Conservation (phyloP, 2,888 invertebrate species). For the Coelopa pilipes region DNA sequence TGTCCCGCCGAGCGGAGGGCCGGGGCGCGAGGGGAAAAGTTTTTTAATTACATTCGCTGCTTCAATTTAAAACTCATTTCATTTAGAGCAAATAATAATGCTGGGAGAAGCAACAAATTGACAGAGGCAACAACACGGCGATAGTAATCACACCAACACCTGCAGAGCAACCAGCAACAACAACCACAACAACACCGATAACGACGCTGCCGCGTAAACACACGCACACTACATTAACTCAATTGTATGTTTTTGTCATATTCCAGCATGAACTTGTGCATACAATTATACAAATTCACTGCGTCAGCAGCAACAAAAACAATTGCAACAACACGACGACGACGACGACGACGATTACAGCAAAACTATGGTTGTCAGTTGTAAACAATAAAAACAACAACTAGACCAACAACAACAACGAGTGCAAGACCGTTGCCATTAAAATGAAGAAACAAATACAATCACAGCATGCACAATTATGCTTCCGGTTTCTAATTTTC, state of each 20-base stretch:
- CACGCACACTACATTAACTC: constrained; percentile 43
- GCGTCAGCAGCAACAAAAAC: constrained; percentile 8
- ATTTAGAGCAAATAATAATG: constrained; percentile 18
- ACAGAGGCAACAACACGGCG: constrained; percentile 6
- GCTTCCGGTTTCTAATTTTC: constrained; percentile 38
- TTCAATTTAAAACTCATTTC: constrained; percentile 29
- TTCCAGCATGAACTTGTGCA: constrained; percentile 6
- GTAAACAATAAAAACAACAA: too few relatives aligned
- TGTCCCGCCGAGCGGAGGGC: too few relatives aligned
- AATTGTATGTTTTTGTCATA: constrained; percentile 48
- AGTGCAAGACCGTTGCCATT: too few relatives aligned
- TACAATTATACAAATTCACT: constrained; percentile 32
- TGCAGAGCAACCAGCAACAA: constrained; percentile 20
- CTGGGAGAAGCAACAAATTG: constrained; percentile 21
- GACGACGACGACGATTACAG: constrained; percentile 5
- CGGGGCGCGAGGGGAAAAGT: neutral
- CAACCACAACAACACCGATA: constrained; percentile 32
- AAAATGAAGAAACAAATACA: constrained; percentile 19
- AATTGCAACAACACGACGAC: too few relatives aligned
- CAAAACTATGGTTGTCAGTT: too few relatives aligned
- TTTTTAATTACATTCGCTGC: constrained; percentile 30
- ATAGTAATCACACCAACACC: neutral
- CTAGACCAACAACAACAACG: too few relatives aligned
- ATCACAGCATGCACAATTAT: constrained; percentile 46
- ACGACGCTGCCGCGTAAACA: constrained; percentile 10